Base-by-base conservation (phyloP, 2,797 vertebrate species). In the Aplochiton taeniatus region DNA sequence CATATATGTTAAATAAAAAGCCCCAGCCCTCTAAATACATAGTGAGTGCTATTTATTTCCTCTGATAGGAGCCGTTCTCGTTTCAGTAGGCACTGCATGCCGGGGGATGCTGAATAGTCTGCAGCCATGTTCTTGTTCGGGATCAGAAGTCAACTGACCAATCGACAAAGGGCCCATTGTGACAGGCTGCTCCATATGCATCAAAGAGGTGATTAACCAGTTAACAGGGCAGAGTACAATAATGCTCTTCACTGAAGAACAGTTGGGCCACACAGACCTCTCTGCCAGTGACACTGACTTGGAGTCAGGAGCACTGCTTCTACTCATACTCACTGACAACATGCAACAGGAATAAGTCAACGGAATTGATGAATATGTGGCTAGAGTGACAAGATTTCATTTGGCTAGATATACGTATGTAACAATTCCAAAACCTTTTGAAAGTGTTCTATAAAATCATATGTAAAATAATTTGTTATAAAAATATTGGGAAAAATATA, bases 201-300 rank as follows among this genome's bases (percentile, higher is more conserved):
- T 93, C 91, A 92, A 91, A 92, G 91, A 87, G 72, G 87, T 89
- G 89, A 91, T 92, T 92, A 91, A 92, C 89, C 87, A 90, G 90
- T 92, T 89, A 89, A 90, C 90, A 85, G 85, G 83, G 83, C 87
- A 75, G 74, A 71, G 82, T 83, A 93, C 91, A 93, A 92, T 92
- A 85, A 87, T 88, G 87, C 90, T 91, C 85, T 93, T 93, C 83
- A 91, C 81, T 58, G 68, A 77, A 62, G 81, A 76, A 90, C 90
- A 91, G 88, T 87, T 84, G 78, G 76, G 74, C 83, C 85, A 86
- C 87, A 89, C 87, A 90, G 76, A 73, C 61, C 31, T 31, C 31
- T 31, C 50, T 45, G 12, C 59, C 71, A 52, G 68, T 76, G 83
- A 64, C 68, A 60, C 75, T 69, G 73, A 84, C 81, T 81, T 81